Evolutionary conservation across 2,113 vertebrate species (phyloP).

Genomic region (Haemorhous mexicanus): DNA sequence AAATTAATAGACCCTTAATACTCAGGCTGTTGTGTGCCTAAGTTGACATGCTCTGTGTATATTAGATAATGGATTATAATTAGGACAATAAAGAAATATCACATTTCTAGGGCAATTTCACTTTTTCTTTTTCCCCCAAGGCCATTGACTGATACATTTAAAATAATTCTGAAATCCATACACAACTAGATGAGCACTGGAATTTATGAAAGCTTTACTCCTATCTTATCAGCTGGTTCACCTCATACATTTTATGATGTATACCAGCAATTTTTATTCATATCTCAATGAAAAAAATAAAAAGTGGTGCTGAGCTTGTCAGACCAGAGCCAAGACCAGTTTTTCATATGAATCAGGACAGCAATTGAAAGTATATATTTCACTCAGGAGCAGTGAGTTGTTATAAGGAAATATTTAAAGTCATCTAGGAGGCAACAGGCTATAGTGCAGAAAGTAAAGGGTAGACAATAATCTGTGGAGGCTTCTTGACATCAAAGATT

Average conservation of each 20-base stretch:
- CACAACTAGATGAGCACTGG: not conserved
- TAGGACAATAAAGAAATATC: not conserved
- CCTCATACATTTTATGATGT: not conserved
- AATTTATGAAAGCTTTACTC: not conserved
- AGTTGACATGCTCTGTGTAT: not conserved
- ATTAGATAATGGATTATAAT: not conserved
- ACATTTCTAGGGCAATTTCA: not conserved
- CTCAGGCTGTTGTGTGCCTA: not conserved
- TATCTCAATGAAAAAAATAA: not conserved
- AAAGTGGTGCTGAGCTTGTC: not conserved
- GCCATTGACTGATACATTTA: not conserved
- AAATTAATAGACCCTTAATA: not conserved
- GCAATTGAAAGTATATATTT: not conserved
- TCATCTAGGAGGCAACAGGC: not conserved
- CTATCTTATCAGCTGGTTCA: not conserved
- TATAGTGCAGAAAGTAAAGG: not conserved
- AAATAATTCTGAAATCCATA: not conserved
- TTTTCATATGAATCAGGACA: not conserved
- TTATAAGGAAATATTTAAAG: conserved; percentile 6
- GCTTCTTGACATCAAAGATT: not conserved
- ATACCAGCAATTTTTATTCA: not conserved
- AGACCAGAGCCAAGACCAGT: not conserved
- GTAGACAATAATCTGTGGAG: not conserved
- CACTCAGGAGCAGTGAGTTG: not conserved
- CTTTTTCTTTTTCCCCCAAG: not conserved